Percentiles rank a stretch among this genome's conserved stretches.
These are phyloP conservation scores for Borostomias antarcticus DNA, from an alignment of 2,797 vertebrate genomes.

Conservation along the genomic window DNA sequence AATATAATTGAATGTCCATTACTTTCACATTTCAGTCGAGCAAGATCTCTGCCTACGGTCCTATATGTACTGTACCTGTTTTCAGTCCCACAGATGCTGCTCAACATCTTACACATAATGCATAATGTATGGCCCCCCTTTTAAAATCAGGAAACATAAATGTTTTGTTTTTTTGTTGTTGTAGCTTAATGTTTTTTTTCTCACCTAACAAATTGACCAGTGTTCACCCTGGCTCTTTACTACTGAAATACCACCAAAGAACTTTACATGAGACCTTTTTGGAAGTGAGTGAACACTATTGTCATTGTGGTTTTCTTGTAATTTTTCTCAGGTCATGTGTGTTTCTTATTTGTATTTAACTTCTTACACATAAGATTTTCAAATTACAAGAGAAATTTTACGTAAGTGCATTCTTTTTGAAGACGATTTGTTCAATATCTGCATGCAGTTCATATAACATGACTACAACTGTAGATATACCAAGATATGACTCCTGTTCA, in stretches of 20 bases:
- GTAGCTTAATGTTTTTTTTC: background rate
- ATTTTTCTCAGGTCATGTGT: conserved; percentile 2
- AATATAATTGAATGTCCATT: conserved; percentile 3
- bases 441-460: conserved; percentile 1
- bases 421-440: background rate
- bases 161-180: too few relatives aligned
- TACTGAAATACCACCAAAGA: conserved; percentile 7
- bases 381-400: conserved; percentile 12
- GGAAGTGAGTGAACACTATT: background rate
- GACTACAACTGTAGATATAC: background rate
- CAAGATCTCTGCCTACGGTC: background rate
- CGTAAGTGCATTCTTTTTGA: background rate
- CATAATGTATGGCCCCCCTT: too few relatives aligned
- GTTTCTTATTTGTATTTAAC: conserved; percentile 5
- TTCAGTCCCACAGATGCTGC: too few relatives aligned
- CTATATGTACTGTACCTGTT: background rate
- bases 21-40: background rate
- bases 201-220: background rate
- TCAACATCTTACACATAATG: too few relatives aligned
- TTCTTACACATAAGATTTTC: conserved; percentile 12
- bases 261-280: background rate
- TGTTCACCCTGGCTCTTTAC: background rate
- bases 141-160: too few relatives aligned
- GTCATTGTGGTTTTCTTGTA: background rate
- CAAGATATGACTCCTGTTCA: too few relatives aligned